These are phyloP conservation scores for rabbit (Oryctolagus cuniculus) DNA, from an alignment of 2,113 vertebrate genomes.

Conservation along the genomic window DNA sequence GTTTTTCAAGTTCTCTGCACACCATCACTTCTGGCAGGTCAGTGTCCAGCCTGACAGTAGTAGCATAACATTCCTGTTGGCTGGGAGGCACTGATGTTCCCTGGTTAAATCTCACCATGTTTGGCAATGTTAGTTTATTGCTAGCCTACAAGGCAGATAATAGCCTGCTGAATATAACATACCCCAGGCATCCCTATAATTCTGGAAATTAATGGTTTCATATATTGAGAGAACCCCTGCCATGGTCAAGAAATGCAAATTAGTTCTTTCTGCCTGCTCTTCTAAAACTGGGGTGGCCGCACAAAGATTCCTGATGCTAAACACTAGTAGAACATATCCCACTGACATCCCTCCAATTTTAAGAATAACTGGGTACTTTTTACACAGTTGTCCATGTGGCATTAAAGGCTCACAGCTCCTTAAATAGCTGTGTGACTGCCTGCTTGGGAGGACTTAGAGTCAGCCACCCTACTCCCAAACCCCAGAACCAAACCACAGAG, in stretches of 20 bases:
- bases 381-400: slow-evolving; percentile 37
- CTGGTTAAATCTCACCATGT: slow-evolving; percentile 48
- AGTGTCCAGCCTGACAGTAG: not conserved
- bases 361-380: slow-evolving; percentile 61
- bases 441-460: slow-evolving; percentile 45
- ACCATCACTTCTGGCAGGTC: not conserved
- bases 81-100: not conserved
- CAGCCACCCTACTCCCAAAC: not conserved
- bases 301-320: slow-evolving; percentile 44
- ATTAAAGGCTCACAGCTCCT: slow-evolving; percentile 50
- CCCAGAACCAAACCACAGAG: slow-evolving; percentile 56
- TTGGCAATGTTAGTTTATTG: slow-evolving; percentile 67
- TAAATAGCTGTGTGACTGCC: slow-evolving; percentile 50
- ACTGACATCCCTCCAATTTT: slow-evolving; percentile 57
- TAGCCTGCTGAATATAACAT: slow-evolving; percentile 72
- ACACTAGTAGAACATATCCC: not conserved
- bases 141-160: slow-evolving; percentile 60
- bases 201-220: slow-evolving; percentile 74
- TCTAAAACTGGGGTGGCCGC: slow-evolving; percentile 37
- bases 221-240: not conserved
- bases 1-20: not conserved
- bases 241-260: slow-evolving; percentile 63
- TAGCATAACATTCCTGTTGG: not conserved
- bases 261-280: slow-evolving; percentile 55
- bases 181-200: slow-evolving; percentile 66